phyloP scores from a whole-genome alignment of 2,797 vertebrate species.

The Pristis pectinata region DNA sequence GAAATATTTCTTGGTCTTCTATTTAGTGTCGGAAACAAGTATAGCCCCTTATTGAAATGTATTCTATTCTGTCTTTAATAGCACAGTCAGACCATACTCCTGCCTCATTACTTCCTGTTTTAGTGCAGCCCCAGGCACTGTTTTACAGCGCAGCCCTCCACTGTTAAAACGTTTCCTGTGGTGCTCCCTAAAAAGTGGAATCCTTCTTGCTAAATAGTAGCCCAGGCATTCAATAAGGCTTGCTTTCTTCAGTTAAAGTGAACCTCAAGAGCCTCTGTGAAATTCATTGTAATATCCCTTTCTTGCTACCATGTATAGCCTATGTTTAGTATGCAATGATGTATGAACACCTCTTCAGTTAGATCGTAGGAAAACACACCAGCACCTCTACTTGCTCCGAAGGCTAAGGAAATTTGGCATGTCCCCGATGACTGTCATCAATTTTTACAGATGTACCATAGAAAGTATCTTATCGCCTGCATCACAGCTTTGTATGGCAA shows the following conservation, averaged over 20 bases:
- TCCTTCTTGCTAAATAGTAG: neutral
- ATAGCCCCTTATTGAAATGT: neutral
- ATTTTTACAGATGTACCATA: no score
- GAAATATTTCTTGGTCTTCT: neutral
- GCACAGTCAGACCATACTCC: neutral
- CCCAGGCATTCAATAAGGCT: neutral
- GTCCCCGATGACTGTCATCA: no score
- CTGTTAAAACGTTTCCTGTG: neutral
- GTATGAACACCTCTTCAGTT: neutral
- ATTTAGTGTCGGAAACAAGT: neutral
- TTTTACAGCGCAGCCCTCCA: neutral
- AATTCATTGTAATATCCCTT: neutral
- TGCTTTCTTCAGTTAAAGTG: neutral
- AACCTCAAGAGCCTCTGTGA: neutral
- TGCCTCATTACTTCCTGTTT: neutral
- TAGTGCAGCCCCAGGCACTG: neutral
- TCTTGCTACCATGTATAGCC: neutral
- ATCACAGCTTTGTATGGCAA: no score
- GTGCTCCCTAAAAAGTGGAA: neutral
- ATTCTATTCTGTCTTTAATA: neutral
- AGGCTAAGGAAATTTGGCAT: no score
- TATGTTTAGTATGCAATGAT: neutral
- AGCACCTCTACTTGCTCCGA: no score
- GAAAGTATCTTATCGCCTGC: no score
- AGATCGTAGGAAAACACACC: no score